phyloP scores from a whole-genome alignment of 2,113 vertebrate genomes.

The Brienomyrus brachyistius region DNA sequence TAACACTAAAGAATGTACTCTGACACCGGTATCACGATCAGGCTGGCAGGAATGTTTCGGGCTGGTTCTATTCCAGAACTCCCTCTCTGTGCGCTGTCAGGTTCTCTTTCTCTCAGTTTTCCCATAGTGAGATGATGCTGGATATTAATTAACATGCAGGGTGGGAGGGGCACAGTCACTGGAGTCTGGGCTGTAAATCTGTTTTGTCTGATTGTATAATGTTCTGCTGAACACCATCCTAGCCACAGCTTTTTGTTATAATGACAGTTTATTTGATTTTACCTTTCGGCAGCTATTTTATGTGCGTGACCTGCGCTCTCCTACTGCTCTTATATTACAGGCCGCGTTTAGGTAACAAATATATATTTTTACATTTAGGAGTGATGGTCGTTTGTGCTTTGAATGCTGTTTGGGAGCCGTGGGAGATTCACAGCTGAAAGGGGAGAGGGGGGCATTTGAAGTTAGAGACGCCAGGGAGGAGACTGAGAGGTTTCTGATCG shows the following conservation, averaged over 20 bases:
- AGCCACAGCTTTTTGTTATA: background rate
- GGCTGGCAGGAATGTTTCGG: background rate
- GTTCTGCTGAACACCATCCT: background rate
- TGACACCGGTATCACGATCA: background rate
- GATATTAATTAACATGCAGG: background rate
- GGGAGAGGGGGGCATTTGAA: background rate
- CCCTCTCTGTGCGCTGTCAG: background rate
- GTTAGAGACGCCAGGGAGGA: background rate
- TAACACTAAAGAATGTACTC: background rate
- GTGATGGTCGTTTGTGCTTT: background rate
- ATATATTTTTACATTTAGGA: background rate
- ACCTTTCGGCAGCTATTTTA: background rate
- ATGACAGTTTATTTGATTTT: background rate
- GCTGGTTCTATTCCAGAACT: background rate
- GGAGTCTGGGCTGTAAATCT: background rate
- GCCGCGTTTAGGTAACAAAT: background rate
- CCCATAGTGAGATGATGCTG: background rate
- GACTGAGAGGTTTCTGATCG: background rate
- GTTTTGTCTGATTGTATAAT: background rate
- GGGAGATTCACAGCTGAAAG: background rate
- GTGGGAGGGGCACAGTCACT: background rate
- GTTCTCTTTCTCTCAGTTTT: background rate
- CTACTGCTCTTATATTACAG: background rate
- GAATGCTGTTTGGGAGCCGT: background rate
- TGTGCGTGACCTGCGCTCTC: background rate